Percentiles rank a stretch among this genome's conserved stretches.
Conservation (phyloP, 2,888 invertebrate genomes). For the Iphiclides podalirius region DNA sequence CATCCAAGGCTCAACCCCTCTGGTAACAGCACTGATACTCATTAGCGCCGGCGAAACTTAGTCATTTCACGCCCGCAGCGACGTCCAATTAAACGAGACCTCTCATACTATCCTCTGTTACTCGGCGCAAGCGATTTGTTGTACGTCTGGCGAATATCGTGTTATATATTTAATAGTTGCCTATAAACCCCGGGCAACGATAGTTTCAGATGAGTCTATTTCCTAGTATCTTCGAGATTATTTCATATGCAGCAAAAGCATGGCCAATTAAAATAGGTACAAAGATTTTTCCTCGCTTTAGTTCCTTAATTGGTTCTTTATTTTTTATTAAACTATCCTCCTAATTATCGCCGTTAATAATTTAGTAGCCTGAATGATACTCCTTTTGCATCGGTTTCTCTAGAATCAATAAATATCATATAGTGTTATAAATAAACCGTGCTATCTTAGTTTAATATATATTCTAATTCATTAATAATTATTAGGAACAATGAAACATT, state of each 20-base stretch:
- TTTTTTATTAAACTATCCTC: neutral
- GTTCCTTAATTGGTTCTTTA: neutral
- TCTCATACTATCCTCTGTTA: conserved; percentile 24
- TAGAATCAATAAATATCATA: no score
- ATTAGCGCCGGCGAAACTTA: conserved; percentile 58
- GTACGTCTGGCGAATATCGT: neutral
- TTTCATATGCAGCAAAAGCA: no score
- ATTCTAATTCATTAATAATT: no score
- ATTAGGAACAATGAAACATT: no score
- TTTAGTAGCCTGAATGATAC: no score
- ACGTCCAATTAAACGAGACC: conserved; percentile 26
- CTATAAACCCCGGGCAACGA: neutral
- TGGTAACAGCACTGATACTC: conserved; percentile 43
- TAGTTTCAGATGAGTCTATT: neutral
- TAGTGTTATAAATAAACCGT: no score
- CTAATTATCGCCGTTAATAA: no score
- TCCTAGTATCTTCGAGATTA: neutral
- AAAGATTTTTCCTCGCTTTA: no score
- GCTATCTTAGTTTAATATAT: no score
- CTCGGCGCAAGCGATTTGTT: conserved; percentile 4
- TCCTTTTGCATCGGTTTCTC: no score
- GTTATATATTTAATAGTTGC: no score
- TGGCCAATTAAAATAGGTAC: no score
- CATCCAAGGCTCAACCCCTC: conserved; percentile 32
- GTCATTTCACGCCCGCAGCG: conserved; percentile 41